Percentiles rank a stretch among this genome's conserved stretches.
phyloP scores from a whole-genome alignment of 2,113 vertebrate genomes.

The Podarcis muralis region DNA sequence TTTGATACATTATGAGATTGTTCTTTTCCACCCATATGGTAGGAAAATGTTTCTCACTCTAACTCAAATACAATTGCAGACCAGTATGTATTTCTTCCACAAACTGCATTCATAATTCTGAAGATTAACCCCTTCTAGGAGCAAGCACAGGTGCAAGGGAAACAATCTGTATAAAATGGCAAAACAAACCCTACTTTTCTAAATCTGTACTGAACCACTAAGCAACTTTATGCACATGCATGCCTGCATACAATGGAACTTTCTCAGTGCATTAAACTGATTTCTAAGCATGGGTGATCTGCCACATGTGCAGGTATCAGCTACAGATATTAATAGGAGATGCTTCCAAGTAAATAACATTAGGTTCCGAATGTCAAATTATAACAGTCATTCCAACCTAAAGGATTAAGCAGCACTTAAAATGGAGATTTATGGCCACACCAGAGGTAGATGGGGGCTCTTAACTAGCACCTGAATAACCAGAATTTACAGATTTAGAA shows the following conservation, averaged over 20 bases:
- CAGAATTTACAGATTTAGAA: neutral
- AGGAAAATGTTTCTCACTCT: slow-evolving; percentile 31
- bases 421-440: neutral
- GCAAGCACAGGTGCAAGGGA: neutral
- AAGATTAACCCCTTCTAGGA: neutral
- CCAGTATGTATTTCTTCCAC: neutral
- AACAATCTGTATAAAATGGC: neutral
- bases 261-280: neutral
- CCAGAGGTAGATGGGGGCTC: no score
- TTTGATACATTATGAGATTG: slow-evolving; percentile 9
- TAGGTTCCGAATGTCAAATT: neutral
- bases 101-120: neutral
- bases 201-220: neutral
- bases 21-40: neutral
- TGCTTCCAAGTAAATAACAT: neutral
- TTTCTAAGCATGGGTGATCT: neutral
- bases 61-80: slow-evolving; percentile 32
- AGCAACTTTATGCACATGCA: neutral
- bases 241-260: neutral
- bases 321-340: neutral
- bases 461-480: no score
- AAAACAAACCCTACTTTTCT: no score
- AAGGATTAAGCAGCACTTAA: neutral
- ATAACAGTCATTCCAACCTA: neutral
- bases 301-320: neutral